Percentiles rank a stretch among this genome's conserved stretches.
These are phyloP conservation scores for Ditylenchus weischeri DNA, from an alignment of 2,888 invertebrate species.

Conservation along the genomic window DNA sequence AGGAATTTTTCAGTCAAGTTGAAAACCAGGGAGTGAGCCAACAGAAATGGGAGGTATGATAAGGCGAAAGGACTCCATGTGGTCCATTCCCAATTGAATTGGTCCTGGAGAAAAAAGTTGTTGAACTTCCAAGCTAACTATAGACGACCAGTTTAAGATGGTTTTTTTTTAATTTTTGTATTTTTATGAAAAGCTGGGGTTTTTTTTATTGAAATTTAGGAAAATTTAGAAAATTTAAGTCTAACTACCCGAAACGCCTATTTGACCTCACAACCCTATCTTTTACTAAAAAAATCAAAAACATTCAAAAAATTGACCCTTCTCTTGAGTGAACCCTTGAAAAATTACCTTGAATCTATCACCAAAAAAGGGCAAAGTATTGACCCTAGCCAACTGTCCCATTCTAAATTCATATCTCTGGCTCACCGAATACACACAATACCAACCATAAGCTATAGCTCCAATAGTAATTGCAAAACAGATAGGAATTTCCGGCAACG, in stretches of 20 bases:
- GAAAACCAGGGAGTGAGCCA: slow-evolving; percentile 51
- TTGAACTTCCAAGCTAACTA: too few relatives aligned
- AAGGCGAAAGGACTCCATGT: slow-evolving; percentile 52
- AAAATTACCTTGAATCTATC: slow-evolving; percentile 46
- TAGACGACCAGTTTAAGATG: too few relatives aligned
- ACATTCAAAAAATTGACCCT: slow-evolving; percentile 1
- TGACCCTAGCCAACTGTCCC: slow-evolving; percentile 34
- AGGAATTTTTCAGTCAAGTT: slow-evolving; percentile 44
- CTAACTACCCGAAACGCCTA: too few relatives aligned
- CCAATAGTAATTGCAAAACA: slow-evolving; percentile 44
- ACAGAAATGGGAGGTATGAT: slow-evolving; percentile 46
- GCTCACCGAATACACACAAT: slow-evolving; percentile 38
- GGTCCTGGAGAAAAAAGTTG: slow-evolving; percentile 45
- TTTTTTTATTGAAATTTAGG: too few relatives aligned
- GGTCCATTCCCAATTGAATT: slow-evolving; percentile 59
- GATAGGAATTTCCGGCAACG: slow-evolving; percentile 49
- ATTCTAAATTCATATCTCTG: slow-evolving; percentile 40
- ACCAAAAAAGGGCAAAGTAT: slow-evolving; percentile 39
- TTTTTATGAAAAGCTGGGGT: too few relatives aligned
- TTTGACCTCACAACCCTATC: too few relatives aligned
- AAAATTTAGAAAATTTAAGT: too few relatives aligned
- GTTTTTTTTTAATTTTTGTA: too few relatives aligned
- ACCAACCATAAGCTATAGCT: slow-evolving; percentile 48
- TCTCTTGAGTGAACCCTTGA: background rate
- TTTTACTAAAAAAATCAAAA: too few relatives aligned